These are phyloP conservation scores for Anorthoa munda DNA, from an alignment of 2,888 invertebrate species.

Conservation along the genomic window DNA sequence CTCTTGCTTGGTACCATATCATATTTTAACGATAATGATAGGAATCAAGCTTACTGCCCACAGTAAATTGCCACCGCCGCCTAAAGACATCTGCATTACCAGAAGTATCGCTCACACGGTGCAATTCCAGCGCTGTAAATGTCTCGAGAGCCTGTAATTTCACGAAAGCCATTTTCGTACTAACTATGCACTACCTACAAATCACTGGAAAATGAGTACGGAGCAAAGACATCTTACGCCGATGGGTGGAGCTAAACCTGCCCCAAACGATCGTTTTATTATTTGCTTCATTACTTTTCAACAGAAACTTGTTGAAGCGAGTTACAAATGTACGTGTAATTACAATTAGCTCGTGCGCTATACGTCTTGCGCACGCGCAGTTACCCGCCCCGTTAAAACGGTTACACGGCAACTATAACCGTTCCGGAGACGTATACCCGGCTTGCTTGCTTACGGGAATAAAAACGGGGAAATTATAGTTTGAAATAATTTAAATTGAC, in stretches of 20 bases:
- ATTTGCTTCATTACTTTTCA: conserved; percentile 40
- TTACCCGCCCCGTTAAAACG: conserved; percentile 68
- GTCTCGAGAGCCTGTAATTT: background rate
- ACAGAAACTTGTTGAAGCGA: conserved; percentile 49
- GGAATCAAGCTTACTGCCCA: too few relatives aligned
- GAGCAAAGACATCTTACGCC: background rate
- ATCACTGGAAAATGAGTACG: conserved; percentile 2
- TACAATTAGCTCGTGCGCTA: conserved; percentile 58
- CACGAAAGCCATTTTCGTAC: background rate
- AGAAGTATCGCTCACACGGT: background rate
- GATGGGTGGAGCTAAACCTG: background rate
- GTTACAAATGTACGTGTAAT: conserved; percentile 59
- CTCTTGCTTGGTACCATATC: background rate
- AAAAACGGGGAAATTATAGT: conserved; percentile 47
- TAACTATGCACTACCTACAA: background rate
- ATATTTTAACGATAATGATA: conserved; percentile 1
- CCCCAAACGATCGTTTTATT: conserved; percentile 22
- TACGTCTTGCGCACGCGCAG: conserved; percentile 55
- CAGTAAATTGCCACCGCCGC: background rate
- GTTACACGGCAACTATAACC: conserved; percentile 56
- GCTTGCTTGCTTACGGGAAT: conserved; percentile 49
- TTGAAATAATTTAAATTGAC: conserved; percentile 21
- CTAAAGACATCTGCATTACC: background rate
- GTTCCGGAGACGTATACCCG: conserved; percentile 55
- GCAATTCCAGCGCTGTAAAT: background rate